Base-by-base conservation (phyloP, 2,888 invertebrate species). In the Timandra comae region DNA sequence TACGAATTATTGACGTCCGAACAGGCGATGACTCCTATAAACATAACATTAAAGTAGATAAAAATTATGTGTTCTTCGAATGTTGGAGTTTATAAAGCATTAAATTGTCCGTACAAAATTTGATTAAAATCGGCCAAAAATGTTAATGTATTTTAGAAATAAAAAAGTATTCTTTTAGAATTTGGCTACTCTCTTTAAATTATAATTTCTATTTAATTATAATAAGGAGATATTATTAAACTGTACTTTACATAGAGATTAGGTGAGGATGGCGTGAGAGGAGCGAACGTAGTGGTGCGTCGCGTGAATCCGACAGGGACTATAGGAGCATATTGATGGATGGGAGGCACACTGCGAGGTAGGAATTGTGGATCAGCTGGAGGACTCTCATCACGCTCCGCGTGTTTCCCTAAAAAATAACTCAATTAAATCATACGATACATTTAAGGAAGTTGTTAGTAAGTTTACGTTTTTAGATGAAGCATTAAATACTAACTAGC, bases 331-430 rank as follows among this genome's bases (percentile, higher is more conserved):
- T 66, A 79, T 38, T 84, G 80, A 4, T 66, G 65, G 1, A n/a
- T n/a, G n/a, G n/a, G n/a, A n/a, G n/a, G n/a, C n/a, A n/a, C n/a
- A 63, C 45, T 13, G 71, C 16, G 61, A 1, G 67, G 49, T 27
- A 78, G 33, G 36, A 81, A 80, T 31, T 76, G 73, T 7, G 80
- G 78, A 19, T 64, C 61, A 1, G 73, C 69, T 12, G 78, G 77
- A 3, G 77, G 79, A 40, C 78, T 80, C 35, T 80, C 79, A 35
- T 82, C 82, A 6, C 78, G 73, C 39, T 62, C 53, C 2, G 65
- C 52, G 49, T 64, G 46, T 32, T 33, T 46, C 20, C 29, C 44
- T 46, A 32, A 24, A 30, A 13, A 34, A 16, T 41, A 32, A 35
- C 6, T 16, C 12, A 26, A 29, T 20, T 12, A 25, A 16, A 29